Evolutionary conservation across 2,888 invertebrate genomes (phyloP), one percentile per base, ranked within the genome.

Genomic region (Sesamia inferens): DNA sequence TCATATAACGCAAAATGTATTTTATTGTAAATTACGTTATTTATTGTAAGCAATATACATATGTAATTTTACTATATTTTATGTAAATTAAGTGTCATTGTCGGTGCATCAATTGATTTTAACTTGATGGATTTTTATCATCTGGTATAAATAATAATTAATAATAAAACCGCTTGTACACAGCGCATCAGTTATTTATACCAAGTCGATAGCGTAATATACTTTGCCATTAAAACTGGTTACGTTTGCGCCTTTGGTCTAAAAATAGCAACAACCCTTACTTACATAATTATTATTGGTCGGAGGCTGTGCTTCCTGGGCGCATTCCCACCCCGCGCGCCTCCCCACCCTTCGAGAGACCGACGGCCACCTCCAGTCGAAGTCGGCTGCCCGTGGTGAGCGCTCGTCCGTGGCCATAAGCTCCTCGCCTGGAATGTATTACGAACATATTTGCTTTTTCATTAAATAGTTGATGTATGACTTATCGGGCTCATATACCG

Each of bases 221-320:
- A 76, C 77, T 88, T 88, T 89, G 86, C 87, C 84, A 85, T 88
- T 87, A 79, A 85, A 88, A 90, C 91, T 88, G 90, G 91, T 93
- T 91, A 92, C 89, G 74, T 79, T 89, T 88, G 85, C 88, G 90
- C 89, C 90, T 91, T 90, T 79, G 73, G 69, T 90, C 94, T 94
- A 94, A 93, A 95, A 95, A 96, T 96, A 96, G 94, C 91, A 89
- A 79, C 93, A 91, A 93, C 95, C 95, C 95, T 90, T 89, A 89
- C 91, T 93, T 95, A 94, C 90, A 91, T 95, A 95, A 95, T 94
- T 94, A 89, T 93, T 93, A 92, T 93, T 90, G 93, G 92, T 90
- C 83, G 94, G 95, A 94, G 95, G 94, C 94, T 95, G 94, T 91
- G 93, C 85, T 92, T 92, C 91, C 92, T 90, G 88, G 84, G 84